Percentiles rank a stretch among this genome's conserved stretches.
Evolutionary conservation across 2,797 vertebrate species (phyloP).

Genomic region (Helarctos malayanus): DNA sequence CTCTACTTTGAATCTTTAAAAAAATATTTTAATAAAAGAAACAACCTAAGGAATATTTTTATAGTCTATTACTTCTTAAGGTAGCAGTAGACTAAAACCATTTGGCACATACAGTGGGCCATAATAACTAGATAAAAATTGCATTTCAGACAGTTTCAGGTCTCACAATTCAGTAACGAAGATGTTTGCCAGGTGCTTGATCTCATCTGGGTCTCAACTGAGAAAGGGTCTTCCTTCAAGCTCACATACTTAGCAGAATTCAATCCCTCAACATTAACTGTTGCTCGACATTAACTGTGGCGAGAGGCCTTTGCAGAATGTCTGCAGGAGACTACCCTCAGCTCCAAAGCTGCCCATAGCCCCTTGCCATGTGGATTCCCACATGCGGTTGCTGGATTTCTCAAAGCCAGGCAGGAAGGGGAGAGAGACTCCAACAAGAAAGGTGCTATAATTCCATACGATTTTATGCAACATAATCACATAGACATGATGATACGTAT

Average conservation of each 20-base stretch:
- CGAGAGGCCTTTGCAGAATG: too few relatives aligned
- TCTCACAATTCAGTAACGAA: neutral
- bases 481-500: neutral
- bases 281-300: neutral
- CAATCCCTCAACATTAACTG: neutral
- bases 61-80: neutral
- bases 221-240: neutral
- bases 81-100: neutral
- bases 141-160: neutral
- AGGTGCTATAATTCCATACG: neutral
- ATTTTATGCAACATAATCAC: too few relatives aligned
- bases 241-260: neutral
- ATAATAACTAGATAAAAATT: neutral
- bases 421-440: neutral
- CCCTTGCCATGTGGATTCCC: neutral
- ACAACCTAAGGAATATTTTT: neutral
- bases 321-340: neutral
- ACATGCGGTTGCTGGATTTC: neutral
- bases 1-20: neutral
- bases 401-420: neutral
- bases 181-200: neutral
- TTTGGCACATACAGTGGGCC: rapidly evolving
- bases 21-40: neutral
- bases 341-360: neutral
- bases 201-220: neutral